Evolutionary conservation across 2,888 invertebrate genomes (phyloP), one percentile per base, ranked within the genome.

Genomic region (Heliothis peltigera): DNA sequence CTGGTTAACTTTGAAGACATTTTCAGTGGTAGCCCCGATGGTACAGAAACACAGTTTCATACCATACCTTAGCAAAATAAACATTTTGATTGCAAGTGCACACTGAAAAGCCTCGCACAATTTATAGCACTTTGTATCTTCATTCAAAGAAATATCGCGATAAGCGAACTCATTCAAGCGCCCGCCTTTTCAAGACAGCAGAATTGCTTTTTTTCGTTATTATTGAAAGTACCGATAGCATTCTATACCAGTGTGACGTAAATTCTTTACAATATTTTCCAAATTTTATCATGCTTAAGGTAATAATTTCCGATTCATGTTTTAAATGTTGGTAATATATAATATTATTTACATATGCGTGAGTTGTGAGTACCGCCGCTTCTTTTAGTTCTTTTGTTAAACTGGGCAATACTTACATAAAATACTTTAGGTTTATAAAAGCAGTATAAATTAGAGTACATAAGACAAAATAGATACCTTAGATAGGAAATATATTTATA

Each of bases 111-210:
- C 67, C 59, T 15, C 49, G 70, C 70, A 60, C 44, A 57, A 76
- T 68, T 75, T 74, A 80, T 55, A 63, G 67, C 52, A 70, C 76
- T 81, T 73, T 74, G 74, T 80, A 76, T 58, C 55, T 75, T 49
- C 58, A 75, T 66, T 80, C 69, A 81, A 75, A 75, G 71, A 81
- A 77, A 80, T 73, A 76, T 75, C 68, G 66, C 69, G 82, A 82
- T 82, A 83, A 83, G 71, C 70, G 69, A 39, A 70, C 70, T 67
- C 77, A 69, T 71, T 80, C 75, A 76, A 64, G 54, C 71, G 54
- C 19, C 39, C 60, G 39, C 58, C 65, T 73, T 75, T 73, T 76
- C 57, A 73, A 57, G 43, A 66, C 42, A 48, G 68, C 57, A 60
- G 62, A 64, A 77, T 80, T 70, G 65, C 65, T 75, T 71, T 81